Conservation (phyloP, 2,888 invertebrate species). For the Chrysopilus asiliformis region DNA sequence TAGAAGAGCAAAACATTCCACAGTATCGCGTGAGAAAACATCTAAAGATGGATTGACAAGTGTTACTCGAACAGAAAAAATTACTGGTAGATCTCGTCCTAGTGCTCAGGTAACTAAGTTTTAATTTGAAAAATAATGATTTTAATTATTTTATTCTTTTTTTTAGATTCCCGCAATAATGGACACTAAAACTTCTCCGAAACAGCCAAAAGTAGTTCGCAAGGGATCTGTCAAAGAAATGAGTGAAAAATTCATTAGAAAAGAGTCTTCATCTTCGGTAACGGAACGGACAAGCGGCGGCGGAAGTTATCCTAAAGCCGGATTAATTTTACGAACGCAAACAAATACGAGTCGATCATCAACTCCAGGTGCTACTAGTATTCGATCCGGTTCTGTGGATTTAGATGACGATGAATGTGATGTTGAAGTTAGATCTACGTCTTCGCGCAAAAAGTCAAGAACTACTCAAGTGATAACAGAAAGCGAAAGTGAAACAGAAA, state of each 20-base stretch:
- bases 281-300: constrained; percentile 20
- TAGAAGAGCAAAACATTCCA: constrained; percentile 17
- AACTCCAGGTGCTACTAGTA: constrained; percentile 1
- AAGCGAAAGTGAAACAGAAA: constrained; percentile 24
- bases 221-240: constrained; percentile 63
- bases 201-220: constrained; percentile 38
- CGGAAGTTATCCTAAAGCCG: constrained; percentile 52
- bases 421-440: constrained; percentile 19
- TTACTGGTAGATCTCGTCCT: too few relatives aligned
- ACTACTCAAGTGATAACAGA: constrained; percentile 16
- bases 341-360: constrained; percentile 26
- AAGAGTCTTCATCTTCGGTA: constrained; percentile 30
- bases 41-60: constrained; percentile 38
- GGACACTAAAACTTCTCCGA: not conserved
- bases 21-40: constrained; percentile 35
- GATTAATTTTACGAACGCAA: constrained; percentile 52
- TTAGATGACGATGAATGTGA: constrained; percentile 16
- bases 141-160: not conserved
- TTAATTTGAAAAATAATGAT: not conserved
- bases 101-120: not conserved
- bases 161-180: constrained; percentile 13
- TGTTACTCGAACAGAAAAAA: constrained; percentile 22
- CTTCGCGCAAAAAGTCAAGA: constrained; percentile 18
- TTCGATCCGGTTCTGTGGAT: not conserved
- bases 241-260: constrained; percentile 66